Percentiles rank a stretch among this genome's conserved stretches.
Conservation (phyloP, 2,797 vertebrate genomes). For the Botia almorhae region DNA sequence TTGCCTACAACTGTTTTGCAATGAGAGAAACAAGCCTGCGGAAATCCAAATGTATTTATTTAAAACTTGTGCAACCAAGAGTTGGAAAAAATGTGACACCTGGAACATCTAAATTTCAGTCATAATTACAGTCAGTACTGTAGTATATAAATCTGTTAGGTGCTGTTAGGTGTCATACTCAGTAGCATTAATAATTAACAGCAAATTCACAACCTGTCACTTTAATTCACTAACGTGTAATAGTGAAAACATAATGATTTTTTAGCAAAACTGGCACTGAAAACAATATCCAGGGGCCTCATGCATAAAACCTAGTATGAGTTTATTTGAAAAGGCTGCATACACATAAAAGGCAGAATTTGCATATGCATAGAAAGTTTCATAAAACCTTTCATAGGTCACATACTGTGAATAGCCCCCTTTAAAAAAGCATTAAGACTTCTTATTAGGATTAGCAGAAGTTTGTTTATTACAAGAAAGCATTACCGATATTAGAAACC, state of each 20-base stretch:
- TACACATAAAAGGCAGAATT: background rate
- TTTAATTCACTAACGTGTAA: conserved; percentile 15
- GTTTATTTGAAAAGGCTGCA: background rate
- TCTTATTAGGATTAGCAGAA: background rate
- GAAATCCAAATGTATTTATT: conserved; percentile 19
- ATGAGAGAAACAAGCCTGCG: conserved; percentile 11
- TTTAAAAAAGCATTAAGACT: background rate
- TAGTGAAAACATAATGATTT: conserved; percentile 2
- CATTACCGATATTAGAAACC: background rate
- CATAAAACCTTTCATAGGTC: background rate
- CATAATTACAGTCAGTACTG: background rate
- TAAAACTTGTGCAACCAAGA: background rate
- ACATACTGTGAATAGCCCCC: background rate
- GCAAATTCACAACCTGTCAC: background rate
- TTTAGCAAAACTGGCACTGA: background rate
- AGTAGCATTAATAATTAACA: background rate
- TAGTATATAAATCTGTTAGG: background rate
- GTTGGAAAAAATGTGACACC: no score
- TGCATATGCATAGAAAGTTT: background rate
- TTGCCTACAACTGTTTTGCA: background rate
- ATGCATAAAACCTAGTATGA: background rate
- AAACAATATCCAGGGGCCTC: background rate
- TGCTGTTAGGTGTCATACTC: background rate
- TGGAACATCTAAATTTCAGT: no score
- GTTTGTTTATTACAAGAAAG: background rate